Evolutionary conservation across 2,888 invertebrate genomes (phyloP), one percentile per base, ranked within the genome.

Genomic region (Hypselothyrea guttata): DNA sequence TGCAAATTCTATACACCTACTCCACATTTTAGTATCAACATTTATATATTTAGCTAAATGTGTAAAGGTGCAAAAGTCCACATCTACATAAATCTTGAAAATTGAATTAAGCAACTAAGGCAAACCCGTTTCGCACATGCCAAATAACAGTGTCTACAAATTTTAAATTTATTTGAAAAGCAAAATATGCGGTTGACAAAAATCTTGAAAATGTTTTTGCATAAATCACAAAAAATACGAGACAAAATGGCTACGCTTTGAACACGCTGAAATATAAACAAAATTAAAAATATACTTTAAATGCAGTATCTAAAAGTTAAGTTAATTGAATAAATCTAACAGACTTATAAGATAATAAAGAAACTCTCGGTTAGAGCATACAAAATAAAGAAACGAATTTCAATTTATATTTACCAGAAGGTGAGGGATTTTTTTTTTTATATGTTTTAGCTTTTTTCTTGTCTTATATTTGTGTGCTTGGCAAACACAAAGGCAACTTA

Each of bases 341-440:
- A n/a, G n/a, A n/a, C n/a, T 22, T 22, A 22, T 22, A 22, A 22
- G 22, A 22, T 22, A 4, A 4, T 22, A 22, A 22, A 22, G 22
- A 22, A 22, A 22, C 22, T 22, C 22, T 22, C 22, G 2, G 22
- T 4, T 22, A 22, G 2, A 22, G 12, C 15, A 48, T 28, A 9
- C 37, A 40, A 35, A 33, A 46, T 49, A 72, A 53, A 68, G 55
- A 68, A 48, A 71, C 45, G 49, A 52, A 75, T 81, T 81, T 84
- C 40, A 57, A 55, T 71, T 84, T 71, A 61, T 67, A 82, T 67
- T 65, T 44, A 48, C 44, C 44, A 38, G 60, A 84, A 78, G 79
- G 77, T 84, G 83, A 75, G 83, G 71, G 59, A 67, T 64, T 62
- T 59, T 59, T 30, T 34, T n/a, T 54, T 4, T 22, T 4, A 45